Evolutionary conservation across 2,113 vertebrate genomes (phyloP).

Genomic region (Oenanthe oenanthe): DNA sequence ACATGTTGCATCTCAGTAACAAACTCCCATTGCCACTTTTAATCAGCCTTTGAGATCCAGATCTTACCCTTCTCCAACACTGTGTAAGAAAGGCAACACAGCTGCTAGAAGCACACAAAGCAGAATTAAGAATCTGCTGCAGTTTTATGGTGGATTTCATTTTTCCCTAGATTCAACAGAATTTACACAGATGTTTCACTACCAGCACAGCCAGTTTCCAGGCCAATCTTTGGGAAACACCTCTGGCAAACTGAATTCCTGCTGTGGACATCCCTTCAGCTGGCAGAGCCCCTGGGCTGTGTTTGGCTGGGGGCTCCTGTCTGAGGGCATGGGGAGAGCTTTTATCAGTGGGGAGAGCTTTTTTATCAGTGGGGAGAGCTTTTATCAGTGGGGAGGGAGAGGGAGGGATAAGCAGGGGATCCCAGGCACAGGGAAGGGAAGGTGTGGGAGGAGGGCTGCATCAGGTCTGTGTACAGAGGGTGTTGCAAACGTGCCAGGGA

Average conservation of each 20-base stretch:
- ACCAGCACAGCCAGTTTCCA: not conserved
- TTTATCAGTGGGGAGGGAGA: not conserved
- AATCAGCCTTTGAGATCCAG: not conserved
- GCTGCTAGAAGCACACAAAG: not conserved
- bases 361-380: not conserved
- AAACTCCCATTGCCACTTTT: not conserved
- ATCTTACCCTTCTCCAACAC: not conserved
- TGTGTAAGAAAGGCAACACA: not conserved
- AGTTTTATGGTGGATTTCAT: not conserved
- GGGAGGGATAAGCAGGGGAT: not conserved
- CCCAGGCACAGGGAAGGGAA: not conserved
- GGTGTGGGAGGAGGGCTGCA: constrained; percentile 56
- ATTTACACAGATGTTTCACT: not conserved
- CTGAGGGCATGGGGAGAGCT: accelerated
- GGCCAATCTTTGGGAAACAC: not conserved
- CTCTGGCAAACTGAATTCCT: not conserved
- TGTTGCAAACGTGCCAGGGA: constrained; percentile 62
- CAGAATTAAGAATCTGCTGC: not conserved
- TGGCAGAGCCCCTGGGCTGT: not conserved
- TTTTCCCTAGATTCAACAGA: not conserved
- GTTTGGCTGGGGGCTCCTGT: not conserved
- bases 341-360: no score
- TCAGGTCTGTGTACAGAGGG: constrained; percentile 42
- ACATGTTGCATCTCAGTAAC: not conserved
- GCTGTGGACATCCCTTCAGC: not conserved